phyloP scores from a whole-genome alignment of 1,140 invertebrate species.

The Caerostris darwini region DNA sequence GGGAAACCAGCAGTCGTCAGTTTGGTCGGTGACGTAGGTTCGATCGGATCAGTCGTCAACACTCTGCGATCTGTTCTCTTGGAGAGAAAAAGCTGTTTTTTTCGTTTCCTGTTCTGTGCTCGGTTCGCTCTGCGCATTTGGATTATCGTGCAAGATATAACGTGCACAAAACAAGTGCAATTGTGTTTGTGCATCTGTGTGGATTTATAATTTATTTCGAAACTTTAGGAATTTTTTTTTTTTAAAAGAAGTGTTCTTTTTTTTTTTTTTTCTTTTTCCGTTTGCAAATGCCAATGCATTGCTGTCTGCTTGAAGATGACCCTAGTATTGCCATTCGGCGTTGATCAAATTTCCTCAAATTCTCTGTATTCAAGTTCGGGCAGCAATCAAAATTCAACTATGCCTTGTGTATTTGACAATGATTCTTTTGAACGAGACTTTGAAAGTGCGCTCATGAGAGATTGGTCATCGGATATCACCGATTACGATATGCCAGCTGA shows the following conservation, averaged over 20 bases:
- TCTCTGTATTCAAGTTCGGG: slow-evolving; percentile 53
- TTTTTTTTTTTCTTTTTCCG: not conserved
- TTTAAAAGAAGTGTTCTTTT: not conserved
- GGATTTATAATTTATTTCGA: slow-evolving; percentile 48
- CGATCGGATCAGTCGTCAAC: not conserved
- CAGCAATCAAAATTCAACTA: slow-evolving; percentile 67
- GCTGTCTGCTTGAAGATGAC: slow-evolving; percentile 64
- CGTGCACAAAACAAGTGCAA: slow-evolving; percentile 12
- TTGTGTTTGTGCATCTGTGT: slow-evolving; percentile 4
- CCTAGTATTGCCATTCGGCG: slow-evolving; percentile 71
- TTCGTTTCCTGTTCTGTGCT: slow-evolving; percentile 48
- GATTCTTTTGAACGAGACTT: slow-evolving; percentile 71
- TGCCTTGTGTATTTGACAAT: slow-evolving; percentile 74
- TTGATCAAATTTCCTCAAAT: slow-evolving; percentile 70
- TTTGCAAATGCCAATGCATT: slow-evolving; percentile 25
- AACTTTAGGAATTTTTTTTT: slow-evolving; percentile 2
- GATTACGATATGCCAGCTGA: slow-evolving; percentile 61
- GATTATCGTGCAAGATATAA: not conserved
- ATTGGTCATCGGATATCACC: slow-evolving; percentile 72
- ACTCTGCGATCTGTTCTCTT: not conserved
- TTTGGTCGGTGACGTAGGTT: slow-evolving; percentile 65
- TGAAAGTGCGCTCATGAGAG: slow-evolving; percentile 71
- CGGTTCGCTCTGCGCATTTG: slow-evolving; percentile 1
- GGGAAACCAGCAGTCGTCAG: slow-evolving; percentile 68
- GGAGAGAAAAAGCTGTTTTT: slow-evolving; percentile 29